These are phyloP conservation scores for Ictidomys tridecemlineatus DNA, from an alignment of 2,113 vertebrate species.

Conservation along the genomic window DNA sequence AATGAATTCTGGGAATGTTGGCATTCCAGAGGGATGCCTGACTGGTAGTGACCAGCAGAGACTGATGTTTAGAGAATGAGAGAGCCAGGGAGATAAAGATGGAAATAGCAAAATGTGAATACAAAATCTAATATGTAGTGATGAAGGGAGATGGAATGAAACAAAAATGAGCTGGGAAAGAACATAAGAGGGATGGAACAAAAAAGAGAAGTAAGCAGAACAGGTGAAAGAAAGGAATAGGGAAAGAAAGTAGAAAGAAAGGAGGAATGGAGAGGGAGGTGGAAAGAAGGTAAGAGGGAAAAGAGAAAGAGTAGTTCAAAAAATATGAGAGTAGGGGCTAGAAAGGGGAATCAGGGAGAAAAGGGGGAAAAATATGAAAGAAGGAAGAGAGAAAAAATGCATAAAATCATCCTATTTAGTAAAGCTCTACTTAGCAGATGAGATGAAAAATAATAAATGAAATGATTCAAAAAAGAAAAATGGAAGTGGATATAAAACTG, in stretches of 20 bases:
- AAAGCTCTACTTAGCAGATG: background rate
- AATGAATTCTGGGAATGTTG: background rate
- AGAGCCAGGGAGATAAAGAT: background rate
- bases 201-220: background rate
- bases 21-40: background rate
- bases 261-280: background rate
- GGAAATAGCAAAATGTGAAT: too few species aligned
- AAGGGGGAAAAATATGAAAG: background rate
- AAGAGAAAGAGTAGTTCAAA: background rate
- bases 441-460: background rate
- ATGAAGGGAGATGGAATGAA: background rate
- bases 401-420: background rate
- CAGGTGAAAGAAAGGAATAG: too few species aligned
- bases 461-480: background rate
- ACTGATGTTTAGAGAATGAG: background rate
- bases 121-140: background rate
- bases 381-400: background rate
- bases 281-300: too few species aligned
- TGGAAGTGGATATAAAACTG: background rate
- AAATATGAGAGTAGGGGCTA: background rate
- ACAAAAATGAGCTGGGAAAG: too few species aligned
- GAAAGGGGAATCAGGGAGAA: background rate
- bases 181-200: too few species aligned
- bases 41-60: too few species aligned
- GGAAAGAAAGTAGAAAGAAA: too few species aligned